Evolutionary conservation across 2,797 vertebrate genomes (phyloP).

Genomic region (Hypotaenidia philippensis): DNA sequence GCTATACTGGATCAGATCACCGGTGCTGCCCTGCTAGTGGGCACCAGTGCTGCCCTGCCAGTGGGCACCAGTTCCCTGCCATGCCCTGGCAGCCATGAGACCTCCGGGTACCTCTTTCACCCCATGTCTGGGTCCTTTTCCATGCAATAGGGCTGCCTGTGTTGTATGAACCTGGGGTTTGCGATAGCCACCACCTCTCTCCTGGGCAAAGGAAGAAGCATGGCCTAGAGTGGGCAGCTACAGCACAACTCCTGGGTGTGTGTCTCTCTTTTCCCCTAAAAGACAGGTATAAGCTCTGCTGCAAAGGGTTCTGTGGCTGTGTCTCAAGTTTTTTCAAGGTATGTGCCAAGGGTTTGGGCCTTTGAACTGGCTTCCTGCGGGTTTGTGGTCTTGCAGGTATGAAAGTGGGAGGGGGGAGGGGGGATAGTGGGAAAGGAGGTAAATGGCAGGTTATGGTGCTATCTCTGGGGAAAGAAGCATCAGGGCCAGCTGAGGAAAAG

Average conservation of each 20-base stretch:
- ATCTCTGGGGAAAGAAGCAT: not conserved
- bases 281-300: not conserved
- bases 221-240: not conserved
- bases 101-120: not conserved
- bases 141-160: not conserved
- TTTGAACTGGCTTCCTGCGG: not conserved
- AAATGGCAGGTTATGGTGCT: not conserved
- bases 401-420: not conserved
- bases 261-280: not conserved
- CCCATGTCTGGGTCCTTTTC: not conserved
- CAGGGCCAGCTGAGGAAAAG: not conserved
- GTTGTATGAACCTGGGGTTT: not conserved
- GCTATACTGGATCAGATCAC: not conserved
- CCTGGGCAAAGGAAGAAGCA: not conserved
- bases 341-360: not conserved
- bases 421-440: not conserved
- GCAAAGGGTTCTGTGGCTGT: not conserved
- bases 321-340: not conserved
- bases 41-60: not conserved
- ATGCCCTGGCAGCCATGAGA: not conserved
- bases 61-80: too few relatives aligned
- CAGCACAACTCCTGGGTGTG: not conserved
- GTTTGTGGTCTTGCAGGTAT: not conserved
- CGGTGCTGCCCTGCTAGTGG: not conserved
- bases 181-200: not conserved